Conservation (phyloP, 2,113 vertebrate genomes). For the Silurus glanis region DNA sequence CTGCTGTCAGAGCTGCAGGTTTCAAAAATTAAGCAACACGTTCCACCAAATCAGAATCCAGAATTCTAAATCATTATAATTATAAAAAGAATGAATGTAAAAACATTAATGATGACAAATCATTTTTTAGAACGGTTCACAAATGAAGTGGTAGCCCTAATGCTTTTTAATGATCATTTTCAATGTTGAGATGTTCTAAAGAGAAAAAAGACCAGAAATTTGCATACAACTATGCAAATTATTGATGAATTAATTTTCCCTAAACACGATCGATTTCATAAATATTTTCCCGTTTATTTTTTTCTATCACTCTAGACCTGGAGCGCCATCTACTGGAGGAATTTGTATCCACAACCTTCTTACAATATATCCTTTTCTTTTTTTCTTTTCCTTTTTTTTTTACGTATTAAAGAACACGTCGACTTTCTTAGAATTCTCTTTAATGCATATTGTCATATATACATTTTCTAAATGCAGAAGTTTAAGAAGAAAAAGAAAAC, state of each 20-base stretch:
- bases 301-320: background rate
- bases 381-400: background rate
- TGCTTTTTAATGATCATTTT: too few relatives aligned
- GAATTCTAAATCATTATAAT: background rate
- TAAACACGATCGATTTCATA: too few relatives aligned
- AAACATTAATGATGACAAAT: too few relatives aligned
- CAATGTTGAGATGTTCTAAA: too few relatives aligned
- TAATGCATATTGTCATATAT: constrained; percentile 34
- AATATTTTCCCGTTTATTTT: too few relatives aligned
- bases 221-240: too few relatives aligned
- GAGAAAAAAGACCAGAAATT: too few relatives aligned
- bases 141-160: too few relatives aligned
- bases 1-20: too few relatives aligned
- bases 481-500: constrained; percentile 21
- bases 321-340: constrained; percentile 32
- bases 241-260: too few relatives aligned
- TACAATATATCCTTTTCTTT: background rate
- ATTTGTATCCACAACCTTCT: background rate
- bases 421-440: constrained; percentile 8
- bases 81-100: too few relatives aligned
- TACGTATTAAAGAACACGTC: background rate
- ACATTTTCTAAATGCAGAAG: constrained; percentile 26
- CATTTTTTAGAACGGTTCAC: too few relatives aligned
- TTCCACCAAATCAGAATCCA: background rate
- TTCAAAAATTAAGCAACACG: background rate